Base-by-base conservation (phyloP, 2,797 vertebrate genomes). In the Alauda arvensis region DNA sequence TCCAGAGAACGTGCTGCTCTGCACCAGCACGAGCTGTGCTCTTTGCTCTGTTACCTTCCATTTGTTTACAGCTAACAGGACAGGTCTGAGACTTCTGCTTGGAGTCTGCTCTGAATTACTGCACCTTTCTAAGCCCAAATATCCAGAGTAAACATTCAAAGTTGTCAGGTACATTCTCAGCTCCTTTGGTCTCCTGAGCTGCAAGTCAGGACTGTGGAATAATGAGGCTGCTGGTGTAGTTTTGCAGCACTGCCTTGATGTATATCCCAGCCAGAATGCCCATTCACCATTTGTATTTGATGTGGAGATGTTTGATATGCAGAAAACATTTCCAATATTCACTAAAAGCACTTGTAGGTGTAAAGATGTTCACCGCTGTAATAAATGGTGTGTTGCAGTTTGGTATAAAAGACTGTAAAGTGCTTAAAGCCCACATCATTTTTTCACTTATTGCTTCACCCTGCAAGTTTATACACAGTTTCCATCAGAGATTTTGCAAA, bases 321-420 rank as follows among this genome's bases (percentile, higher is more conserved):
- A 79, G 49, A 78, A 89, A 84, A 82, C 56, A 65, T 56, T 82
- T 77, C 68, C 91, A 57, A 24, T 67, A 43, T 67, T 87, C 51
- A 9, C 88, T 90, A 52, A 85, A 90, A 92, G 76, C 53, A 17
- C 59, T 81, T 63, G 34, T 46, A 95, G 78, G 67, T 83, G 62
- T 51, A 59, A 67, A 61, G 78, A 84, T 71, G 57, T 72, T 91
- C 56, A 69, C 57, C 19, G 4, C 53, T 69, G 3, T 40, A 82
- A 80, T 70, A 91, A 93, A 86, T 77, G n/a, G 3, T 5, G 23
- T 39, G 52, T 34, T 3, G 6, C 63, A 79, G 49, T 88, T 92
- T 46, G 55, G 55, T 77, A 65, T 70, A 83, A 94, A 89, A 94
- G 76, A 51, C 66, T 94, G 68, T 68, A 60, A 92, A 93, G 86